Evolutionary conservation across 2,888 invertebrate species (phyloP).

Genomic region (Cosmorhoe ocellata): DNA sequence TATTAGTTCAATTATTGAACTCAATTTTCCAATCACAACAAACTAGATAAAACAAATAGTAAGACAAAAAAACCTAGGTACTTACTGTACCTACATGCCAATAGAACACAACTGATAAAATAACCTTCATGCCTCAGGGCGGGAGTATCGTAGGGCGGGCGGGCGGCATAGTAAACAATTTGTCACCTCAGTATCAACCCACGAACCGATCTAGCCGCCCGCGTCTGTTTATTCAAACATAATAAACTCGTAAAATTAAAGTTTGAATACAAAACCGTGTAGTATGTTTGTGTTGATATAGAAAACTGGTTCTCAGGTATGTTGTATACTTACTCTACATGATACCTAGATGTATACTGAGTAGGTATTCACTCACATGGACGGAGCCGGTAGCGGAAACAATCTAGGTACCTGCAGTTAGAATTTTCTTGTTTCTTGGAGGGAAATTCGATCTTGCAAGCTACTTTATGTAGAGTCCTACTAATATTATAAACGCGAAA

Average conservation of each 20-base stretch:
- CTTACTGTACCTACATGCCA: too few relatives aligned
- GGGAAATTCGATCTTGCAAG: not conserved
- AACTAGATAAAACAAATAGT: too few relatives aligned
- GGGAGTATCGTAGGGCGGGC: conserved; percentile 27
- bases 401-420: not conserved
- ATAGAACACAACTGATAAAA: too few relatives aligned
- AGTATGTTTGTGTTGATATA: conserved; percentile 10
- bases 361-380: not conserved
- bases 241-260: conserved; percentile 14
- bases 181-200: conserved; percentile 35
- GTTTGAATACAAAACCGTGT: conserved; percentile 7
- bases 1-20: too few relatives aligned
- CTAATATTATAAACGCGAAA: too few relatives aligned
- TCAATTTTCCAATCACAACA: too few relatives aligned
- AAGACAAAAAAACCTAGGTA: too few relatives aligned
- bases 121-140: conserved; percentile 16
- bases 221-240: conserved; percentile 25
- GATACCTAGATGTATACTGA: not conserved
- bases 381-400: not conserved
- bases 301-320: conserved; percentile 9
- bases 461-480: not conserved
- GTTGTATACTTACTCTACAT: not conserved
- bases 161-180: conserved; percentile 38
- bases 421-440: not conserved
- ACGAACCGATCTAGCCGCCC: conserved; percentile 37